Evolutionary conservation across 2,797 vertebrate genomes (phyloP), one percentile per base, ranked within the genome.

Genomic region (Margarornis squamiger): DNA sequence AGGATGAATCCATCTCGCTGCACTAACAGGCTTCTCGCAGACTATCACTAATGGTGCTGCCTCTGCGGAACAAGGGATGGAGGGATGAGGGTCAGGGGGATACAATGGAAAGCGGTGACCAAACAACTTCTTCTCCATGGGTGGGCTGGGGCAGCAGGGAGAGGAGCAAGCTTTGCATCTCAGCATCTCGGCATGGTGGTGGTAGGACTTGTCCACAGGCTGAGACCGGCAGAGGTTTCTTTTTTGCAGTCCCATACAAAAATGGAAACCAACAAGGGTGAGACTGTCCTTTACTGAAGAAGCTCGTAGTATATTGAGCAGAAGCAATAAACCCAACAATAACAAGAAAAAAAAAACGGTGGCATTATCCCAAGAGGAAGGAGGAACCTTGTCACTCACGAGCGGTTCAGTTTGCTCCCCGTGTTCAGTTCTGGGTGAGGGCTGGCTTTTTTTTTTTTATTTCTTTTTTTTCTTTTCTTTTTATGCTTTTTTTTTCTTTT

Each of bases 241-340:
- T 88, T 88, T 79, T 94, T 95, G 96, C 96, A 95, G 95, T 95
- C 94, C 89, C 78, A 26, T 94, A 82, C 34, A 94, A 92, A 95
- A 93, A 82, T 57, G 86, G 94, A 95, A 79, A 95, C 88, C 95
- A 93, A 77, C 67, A 81, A 95, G 91, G 75, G 71, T 91, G 93
- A 91, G 95, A 93, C 78, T 91, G 94, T 97, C 94, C 94, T 96
- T 97, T 97, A 95, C 89, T 90, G 96, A 97, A 96, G 94, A 97
- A 97, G 96, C 95, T 96, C 65, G 4, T 93, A 97, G 91, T 97
- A 97, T 96, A 98, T 22, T 92, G 97, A 98, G 97, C 97, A 97
- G 85, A 98, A 98, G 96, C 96, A 92, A 97, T 95, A 94, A 97
- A 97, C 91, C 96, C 87, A 94, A 97, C 93, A 94, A 96, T 96